Conservation (phyloP, 2,888 invertebrate genomes). For the Toxonevra muliebris region DNA sequence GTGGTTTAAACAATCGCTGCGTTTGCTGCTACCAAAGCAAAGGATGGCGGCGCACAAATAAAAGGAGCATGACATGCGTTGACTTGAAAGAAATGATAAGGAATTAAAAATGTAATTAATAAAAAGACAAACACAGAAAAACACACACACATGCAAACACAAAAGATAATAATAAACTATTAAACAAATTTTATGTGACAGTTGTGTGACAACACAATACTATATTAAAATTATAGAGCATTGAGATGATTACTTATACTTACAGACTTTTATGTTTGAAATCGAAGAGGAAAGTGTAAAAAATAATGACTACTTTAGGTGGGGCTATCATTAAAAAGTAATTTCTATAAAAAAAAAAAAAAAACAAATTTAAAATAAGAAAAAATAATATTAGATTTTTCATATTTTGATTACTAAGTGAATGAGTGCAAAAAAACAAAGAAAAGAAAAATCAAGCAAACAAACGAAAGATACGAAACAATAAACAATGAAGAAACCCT, state of each 20-base stretch:
- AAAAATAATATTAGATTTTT: neutral
- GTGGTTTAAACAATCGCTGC: neutral
- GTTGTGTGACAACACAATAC: too few species aligned
- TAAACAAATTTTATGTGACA: conserved; percentile 1
- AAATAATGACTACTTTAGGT: neutral
- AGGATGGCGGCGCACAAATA: too few species aligned
- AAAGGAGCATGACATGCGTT: neutral
- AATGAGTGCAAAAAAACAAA: conserved; percentile 11
- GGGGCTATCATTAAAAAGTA: conserved; percentile 23
- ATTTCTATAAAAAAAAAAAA: neutral
- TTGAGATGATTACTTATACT: too few species aligned
- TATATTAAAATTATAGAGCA: too few species aligned
- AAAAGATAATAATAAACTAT: neutral
- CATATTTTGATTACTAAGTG: neutral
- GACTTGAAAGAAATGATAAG: conserved; percentile 17
- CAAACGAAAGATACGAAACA: neutral
- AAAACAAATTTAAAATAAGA: neutral
- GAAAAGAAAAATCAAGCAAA: neutral
- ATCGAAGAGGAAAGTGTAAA: neutral
- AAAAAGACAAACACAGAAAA: too few species aligned
- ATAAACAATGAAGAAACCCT: conserved; percentile 31
- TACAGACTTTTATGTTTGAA: conserved; percentile 18
- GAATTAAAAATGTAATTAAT: conserved; percentile 18
- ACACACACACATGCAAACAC: too few species aligned
- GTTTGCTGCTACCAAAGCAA: neutral